Conservation (phyloP, 2,113 vertebrate species). For the Cebidichthys violaceus region DNA sequence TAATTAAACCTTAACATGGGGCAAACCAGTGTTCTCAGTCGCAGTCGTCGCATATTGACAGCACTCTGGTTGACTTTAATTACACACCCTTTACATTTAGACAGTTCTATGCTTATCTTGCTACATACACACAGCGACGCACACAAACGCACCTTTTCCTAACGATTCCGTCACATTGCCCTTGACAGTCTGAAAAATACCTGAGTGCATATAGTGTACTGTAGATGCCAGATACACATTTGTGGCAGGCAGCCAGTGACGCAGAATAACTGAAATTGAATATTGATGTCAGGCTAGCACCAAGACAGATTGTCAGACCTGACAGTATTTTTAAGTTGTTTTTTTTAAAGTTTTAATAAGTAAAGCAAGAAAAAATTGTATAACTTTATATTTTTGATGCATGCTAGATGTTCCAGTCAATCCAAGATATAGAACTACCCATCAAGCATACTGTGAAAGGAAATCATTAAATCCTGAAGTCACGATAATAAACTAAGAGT, state of each 20-base stretch:
- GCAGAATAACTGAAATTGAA: slow-evolving; percentile 54
- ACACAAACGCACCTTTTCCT: slow-evolving; percentile 39
- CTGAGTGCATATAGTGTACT: slow-evolving; percentile 32
- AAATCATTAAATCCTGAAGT: slow-evolving; percentile 7
- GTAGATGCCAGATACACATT: slow-evolving; percentile 36
- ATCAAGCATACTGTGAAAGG: neutral
- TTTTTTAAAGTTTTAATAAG: neutral
- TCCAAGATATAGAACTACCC: neutral
- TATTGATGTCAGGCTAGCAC: slow-evolving; percentile 55
- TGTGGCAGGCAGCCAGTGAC: slow-evolving; percentile 42
- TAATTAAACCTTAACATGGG: slow-evolving; percentile 64
- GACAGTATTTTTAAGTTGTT: neutral
- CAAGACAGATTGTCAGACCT: slow-evolving; percentile 28
- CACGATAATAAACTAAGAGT: slow-evolving; percentile 7
- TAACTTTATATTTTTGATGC: neutral
- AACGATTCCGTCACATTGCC: slow-evolving; percentile 56
- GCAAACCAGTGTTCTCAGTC: slow-evolving; percentile 53
- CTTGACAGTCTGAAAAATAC: slow-evolving; percentile 59
- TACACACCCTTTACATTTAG: slow-evolving; percentile 66
- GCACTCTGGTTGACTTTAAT: slow-evolving; percentile 69
- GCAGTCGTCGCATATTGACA: slow-evolving; percentile 68
- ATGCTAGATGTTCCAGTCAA: neutral
- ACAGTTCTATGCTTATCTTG: slow-evolving; percentile 61
- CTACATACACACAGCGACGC: slow-evolving; percentile 24
- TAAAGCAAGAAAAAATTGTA: neutral